Evolutionary conservation across 2,888 invertebrate genomes (phyloP).

Genomic region (Horisme vitalbata): DNA sequence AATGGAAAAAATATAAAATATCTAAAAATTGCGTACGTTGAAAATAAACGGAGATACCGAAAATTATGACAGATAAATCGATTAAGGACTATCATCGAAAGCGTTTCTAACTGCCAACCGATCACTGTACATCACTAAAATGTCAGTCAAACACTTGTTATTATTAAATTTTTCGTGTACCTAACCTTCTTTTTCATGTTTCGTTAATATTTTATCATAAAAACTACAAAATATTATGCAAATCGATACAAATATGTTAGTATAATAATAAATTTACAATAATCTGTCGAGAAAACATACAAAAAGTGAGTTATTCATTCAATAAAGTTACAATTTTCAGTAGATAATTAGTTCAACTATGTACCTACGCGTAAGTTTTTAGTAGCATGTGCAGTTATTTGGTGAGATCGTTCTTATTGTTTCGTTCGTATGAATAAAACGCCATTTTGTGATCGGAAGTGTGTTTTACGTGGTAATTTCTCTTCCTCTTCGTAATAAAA

Average conservation of each 20-base stretch:
- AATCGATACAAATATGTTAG: conserved; percentile 46
- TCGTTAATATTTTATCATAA: conserved; percentile 61
- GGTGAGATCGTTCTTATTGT: conserved; percentile 68
- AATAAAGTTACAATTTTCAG: conserved; percentile 48
- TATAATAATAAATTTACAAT: conserved; percentile 34
- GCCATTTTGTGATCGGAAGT: conserved; percentile 64
- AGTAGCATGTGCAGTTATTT: conserved; percentile 76
- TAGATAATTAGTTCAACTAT: conserved; percentile 63
- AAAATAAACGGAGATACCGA: too few species aligned
- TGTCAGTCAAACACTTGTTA: conserved; percentile 68
- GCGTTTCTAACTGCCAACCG: background rate
- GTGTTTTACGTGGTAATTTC: conserved; percentile 38
- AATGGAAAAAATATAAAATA: too few species aligned
- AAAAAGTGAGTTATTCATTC: conserved; percentile 68
- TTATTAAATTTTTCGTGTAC: conserved; percentile 67
- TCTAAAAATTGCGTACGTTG: too few species aligned
- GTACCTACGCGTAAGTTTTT: conserved; percentile 60
- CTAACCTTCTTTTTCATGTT: conserved; percentile 72
- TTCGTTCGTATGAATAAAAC: conserved; percentile 59
- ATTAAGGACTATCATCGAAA: background rate
- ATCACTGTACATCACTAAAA: conserved; percentile 34
- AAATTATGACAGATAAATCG: background rate
- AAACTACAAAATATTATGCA: conserved; percentile 49
- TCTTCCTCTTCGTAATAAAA: background rate
- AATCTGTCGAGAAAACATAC: conserved; percentile 37